phyloP scores from a whole-genome alignment of 2,888 invertebrate genomes.

The Diogma glabrata region DNA sequence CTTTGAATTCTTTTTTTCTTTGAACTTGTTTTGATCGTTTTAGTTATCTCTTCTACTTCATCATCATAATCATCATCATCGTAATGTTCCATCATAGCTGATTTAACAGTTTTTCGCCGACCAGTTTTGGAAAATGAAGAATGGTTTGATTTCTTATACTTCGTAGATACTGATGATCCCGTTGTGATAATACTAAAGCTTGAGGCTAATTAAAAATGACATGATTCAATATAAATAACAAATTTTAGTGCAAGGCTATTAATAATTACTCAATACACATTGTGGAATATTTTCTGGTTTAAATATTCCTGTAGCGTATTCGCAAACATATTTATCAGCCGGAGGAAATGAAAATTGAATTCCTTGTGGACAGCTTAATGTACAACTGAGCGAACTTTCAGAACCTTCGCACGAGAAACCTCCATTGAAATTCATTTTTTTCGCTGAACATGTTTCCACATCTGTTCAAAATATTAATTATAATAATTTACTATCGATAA shows the following conservation, averaged over 20 bases:
- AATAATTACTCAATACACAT: no score
- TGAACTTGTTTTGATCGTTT: not conserved
- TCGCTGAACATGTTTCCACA: conserved; percentile 45
- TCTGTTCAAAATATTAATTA: conserved; percentile 36
- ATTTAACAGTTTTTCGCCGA: conserved; percentile 8
- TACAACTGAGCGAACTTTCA: conserved; percentile 48
- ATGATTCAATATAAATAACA: no score
- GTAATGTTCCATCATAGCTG: conserved; percentile 11
- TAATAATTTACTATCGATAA: not conserved
- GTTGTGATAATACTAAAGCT: no score
- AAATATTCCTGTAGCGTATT: conserved; percentile 52
- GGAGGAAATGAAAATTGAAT: conserved; percentile 49
- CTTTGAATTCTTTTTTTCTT: not conserved
- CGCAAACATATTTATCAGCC: conserved; percentile 51
- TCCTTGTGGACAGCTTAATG: conserved; percentile 53
- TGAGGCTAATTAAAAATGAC: no score
- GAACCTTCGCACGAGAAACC: conserved; percentile 59
- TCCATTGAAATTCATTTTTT: conserved; percentile 62
- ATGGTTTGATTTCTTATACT: no score
- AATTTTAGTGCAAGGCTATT: no score
- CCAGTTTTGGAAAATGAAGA: not conserved
- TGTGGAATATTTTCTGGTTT: conserved; percentile 58
- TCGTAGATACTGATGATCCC: no score
- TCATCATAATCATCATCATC: conserved; percentile 9
- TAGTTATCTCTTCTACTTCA: not conserved